A percentile compares a stretch with the other conserved stretches of the same genome.
Conservation (phyloP, 2,888 invertebrate genomes). For the Sinotaia quadrata region DNA sequence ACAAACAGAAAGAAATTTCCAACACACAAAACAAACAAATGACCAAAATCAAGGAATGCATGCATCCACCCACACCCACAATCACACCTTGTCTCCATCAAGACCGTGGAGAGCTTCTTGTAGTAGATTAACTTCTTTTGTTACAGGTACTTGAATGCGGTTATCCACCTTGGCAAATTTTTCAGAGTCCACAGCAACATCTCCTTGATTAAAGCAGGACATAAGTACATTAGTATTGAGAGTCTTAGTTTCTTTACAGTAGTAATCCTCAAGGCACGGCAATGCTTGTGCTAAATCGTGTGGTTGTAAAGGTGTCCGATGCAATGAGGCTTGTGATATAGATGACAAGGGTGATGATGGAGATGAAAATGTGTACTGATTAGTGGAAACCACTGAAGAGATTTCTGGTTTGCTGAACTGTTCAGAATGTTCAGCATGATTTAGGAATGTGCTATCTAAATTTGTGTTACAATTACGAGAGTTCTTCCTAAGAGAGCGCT, state of each 20-base stretch:
- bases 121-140: slow-evolving; percentile 74
- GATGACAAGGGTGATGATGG: background rate
- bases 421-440: too few relatives aligned
- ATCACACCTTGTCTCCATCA: slow-evolving; percentile 38
- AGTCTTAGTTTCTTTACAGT: slow-evolving; percentile 77
- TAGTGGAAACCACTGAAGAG: background rate
- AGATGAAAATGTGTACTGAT: background rate
- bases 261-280: slow-evolving; percentile 74
- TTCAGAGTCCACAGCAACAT: slow-evolving; percentile 76
- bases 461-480: too few relatives aligned
- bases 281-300: slow-evolving; percentile 27
- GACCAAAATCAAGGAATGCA: background rate
- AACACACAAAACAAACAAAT: too few relatives aligned
- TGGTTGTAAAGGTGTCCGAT: background rate
- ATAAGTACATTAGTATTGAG: slow-evolving; percentile 76
- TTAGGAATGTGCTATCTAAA: too few relatives aligned
- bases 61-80: slow-evolving; percentile 17
- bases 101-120: slow-evolving; percentile 37
- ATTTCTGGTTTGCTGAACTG: background rate
- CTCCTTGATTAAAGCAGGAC: slow-evolving; percentile 71
- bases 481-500: too few relatives aligned
- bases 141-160: slow-evolving; percentile 52
- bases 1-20: too few relatives aligned
- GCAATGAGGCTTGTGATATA: background rate
- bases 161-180: slow-evolving; percentile 76